phyloP scores from a whole-genome alignment of 2,113 vertebrate genomes.

The Eurypyga helias region DNA sequence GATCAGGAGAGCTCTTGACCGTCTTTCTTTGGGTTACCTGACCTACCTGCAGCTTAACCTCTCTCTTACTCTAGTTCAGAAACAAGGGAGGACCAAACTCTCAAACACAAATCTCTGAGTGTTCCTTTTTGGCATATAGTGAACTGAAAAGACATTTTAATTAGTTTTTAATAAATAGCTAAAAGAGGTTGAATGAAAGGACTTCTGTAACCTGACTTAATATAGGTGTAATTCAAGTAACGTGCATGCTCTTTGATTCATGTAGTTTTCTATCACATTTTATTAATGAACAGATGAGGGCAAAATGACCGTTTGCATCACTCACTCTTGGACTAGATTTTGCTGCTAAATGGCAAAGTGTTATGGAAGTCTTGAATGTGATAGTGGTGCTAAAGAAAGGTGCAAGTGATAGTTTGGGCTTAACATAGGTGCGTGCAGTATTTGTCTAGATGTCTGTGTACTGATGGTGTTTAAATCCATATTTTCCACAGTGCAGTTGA shows the following conservation, averaged over 20 bases:
- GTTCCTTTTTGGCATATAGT: background rate
- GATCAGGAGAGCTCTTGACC: background rate
- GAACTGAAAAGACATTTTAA: background rate
- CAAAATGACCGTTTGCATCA: background rate
- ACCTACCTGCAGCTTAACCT: background rate
- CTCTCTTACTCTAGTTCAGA: background rate
- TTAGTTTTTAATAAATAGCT: background rate
- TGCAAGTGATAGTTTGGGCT: background rate
- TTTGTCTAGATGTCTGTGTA: background rate
- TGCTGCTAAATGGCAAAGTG: background rate
- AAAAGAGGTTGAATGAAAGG: background rate
- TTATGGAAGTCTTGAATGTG: background rate
- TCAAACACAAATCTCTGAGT: background rate
- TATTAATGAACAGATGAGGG: background rate
- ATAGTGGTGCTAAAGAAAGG: background rate
- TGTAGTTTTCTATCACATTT: background rate
- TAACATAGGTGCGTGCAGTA: background rate
- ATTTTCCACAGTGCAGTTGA: constrained; percentile 23
- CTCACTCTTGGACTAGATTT: background rate
- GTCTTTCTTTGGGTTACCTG: background rate
- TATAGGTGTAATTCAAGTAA: accelerated
- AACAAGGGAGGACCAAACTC: background rate
- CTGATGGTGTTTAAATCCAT: background rate
- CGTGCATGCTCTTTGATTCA: background rate
- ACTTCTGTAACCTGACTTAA: background rate